Evolutionary conservation across 1,140 invertebrate genomes (phyloP), one percentile per base, ranked within the genome.

Genomic region (Meloidogyne hapla): DNA sequence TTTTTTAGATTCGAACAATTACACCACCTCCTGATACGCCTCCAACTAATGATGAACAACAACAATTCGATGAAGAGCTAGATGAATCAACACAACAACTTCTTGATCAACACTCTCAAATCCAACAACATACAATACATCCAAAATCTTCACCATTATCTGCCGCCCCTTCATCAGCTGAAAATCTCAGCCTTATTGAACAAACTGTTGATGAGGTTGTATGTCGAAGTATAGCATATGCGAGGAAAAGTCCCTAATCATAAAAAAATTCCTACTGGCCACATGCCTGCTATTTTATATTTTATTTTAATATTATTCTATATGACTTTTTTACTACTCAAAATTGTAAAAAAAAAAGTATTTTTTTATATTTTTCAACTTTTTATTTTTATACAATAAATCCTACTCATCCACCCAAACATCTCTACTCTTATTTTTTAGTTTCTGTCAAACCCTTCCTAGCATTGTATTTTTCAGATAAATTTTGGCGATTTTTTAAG

Each of bases 121-220:
- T 33, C 25, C 48, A 45, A 26, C 21, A 18, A 26, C 21, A 18
- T 69, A 40, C 21, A 2, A 33, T 23, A 45, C 69, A 18, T 64
- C 48, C 69, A 21, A 25, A 56, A 70, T 42, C 69, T 70, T 45
- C 69, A 69, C 68, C 70, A 73, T 64, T 40, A 73, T 64, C 56
- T 64, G 56, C 61, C 33, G 45, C 69, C 13, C 75, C 28, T 23
- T 74, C 75, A n/a, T 67, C 63, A 42, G 76, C 76, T 42, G 62
- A 65, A 48, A 42, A 77, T 48, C 48, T 76, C 68, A 62, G 61
- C 25, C 70, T 45, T 38, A 77, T 77, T 69, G 76, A 77, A 64
- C 45, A 77, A 61, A 77, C 76, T 23, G 76, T 77, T n/a, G 76
- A 65, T 61, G 76, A 75, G n/a, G 76, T 77, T 48, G 76, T 77